phyloP scores from a whole-genome alignment of 2,113 vertebrate species.

The Heloderma charlesbogerti region DNA sequence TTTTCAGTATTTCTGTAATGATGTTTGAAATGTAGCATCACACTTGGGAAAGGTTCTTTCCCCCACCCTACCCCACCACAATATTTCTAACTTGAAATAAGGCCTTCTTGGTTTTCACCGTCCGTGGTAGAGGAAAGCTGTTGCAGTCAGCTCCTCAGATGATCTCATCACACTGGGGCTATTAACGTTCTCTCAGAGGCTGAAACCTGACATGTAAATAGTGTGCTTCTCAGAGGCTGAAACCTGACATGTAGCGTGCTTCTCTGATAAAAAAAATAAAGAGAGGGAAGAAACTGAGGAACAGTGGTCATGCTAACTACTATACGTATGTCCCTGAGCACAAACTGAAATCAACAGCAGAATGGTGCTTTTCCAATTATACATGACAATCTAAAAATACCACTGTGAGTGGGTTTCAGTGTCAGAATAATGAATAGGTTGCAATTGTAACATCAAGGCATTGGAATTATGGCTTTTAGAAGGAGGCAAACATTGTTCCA shows the following conservation, averaged over 20 bases:
- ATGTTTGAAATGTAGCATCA: constrained; percentile 41
- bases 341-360: not conserved
- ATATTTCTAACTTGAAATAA: constrained; percentile 21
- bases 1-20: constrained; percentile 38
- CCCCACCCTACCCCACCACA: not conserved
- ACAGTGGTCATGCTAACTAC: not conserved
- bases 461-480: not conserved
- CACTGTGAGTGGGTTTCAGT: not conserved
- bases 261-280: not conserved
- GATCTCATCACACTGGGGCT: constrained; percentile 24
- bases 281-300: not conserved
- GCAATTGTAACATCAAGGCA: not conserved
- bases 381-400: not conserved
- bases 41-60: not conserved
- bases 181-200: constrained; percentile 28
- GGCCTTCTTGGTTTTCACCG: constrained; percentile 15
- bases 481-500: not conserved
- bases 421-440: not conserved
- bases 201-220: constrained; percentile 7
- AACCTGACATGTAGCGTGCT: constrained; percentile 1
- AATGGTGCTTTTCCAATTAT: not conserved
- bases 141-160: constrained; percentile 19
- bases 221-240: constrained; percentile 6
- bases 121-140: not conserved
- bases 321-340: not conserved